Evolutionary conservation across 2,113 vertebrate species (phyloP).

Genomic region (Condylura cristata): DNA sequence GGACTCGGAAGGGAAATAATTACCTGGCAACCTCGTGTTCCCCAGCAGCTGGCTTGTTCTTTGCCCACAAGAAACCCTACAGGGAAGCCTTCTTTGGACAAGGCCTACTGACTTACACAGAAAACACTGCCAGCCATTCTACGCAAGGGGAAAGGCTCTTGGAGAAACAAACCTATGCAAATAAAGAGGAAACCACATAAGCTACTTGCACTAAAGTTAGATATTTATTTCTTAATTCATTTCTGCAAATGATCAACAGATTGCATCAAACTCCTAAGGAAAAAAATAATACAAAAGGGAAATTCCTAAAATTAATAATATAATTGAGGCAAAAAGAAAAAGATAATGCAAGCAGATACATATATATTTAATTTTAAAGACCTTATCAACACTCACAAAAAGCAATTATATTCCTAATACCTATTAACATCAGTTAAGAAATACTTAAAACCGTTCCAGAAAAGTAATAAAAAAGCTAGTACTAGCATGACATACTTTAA

Average conservation of each 20-base stretch:
- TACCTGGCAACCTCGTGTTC: not conserved
- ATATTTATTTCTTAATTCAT: constrained; percentile 15
- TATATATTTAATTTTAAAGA: not conserved
- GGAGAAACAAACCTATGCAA: constrained; percentile 10
- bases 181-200: constrained; percentile 11
- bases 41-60: not conserved
- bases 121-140: not conserved
- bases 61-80: not conserved
- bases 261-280: not conserved
- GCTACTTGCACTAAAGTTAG: constrained; percentile 1
- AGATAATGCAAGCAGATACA: not conserved
- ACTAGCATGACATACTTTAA: not conserved
- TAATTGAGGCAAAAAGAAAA: not conserved
- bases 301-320: constrained; percentile 27
- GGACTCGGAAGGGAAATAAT: not conserved
- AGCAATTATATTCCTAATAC: not conserved
- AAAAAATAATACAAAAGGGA: not conserved
- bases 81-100: not conserved
- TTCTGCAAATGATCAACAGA: not conserved
- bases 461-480: constrained; percentile 10
- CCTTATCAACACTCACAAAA: not conserved
- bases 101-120: not conserved
- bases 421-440: not conserved
- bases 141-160: not conserved
- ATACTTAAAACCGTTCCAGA: not conserved